phyloP scores from a whole-genome alignment of 2,888 invertebrate species.

The Baccha elongata region DNA sequence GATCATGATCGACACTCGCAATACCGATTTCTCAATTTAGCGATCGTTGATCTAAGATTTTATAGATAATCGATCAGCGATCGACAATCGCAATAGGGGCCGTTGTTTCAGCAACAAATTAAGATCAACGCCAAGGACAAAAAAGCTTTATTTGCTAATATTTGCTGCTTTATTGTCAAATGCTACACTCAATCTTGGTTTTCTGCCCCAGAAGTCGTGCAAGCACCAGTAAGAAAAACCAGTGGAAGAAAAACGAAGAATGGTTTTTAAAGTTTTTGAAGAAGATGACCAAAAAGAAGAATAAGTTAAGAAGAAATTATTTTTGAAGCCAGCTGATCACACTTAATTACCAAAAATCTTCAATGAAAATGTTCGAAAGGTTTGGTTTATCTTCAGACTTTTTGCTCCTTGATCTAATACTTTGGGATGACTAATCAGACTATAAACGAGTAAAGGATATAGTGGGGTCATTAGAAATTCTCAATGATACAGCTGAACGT shows the following conservation, averaged over 20 bases:
- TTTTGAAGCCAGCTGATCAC: constrained; percentile 11
- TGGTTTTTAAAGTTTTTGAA: neutral
- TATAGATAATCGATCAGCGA: too few relatives aligned
- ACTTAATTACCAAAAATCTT: neutral
- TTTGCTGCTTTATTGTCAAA: constrained; percentile 26
- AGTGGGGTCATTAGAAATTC: constrained; percentile 47
- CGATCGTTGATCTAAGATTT: too few relatives aligned
- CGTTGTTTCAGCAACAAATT: constrained; percentile 31
- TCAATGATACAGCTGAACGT: constrained; percentile 47
- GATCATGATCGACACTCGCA: too few relatives aligned
- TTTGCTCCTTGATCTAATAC: too few relatives aligned
- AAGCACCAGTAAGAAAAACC: neutral
- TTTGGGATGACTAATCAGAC: too few relatives aligned
- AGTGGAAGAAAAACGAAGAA: neutral
- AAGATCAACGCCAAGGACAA: constrained; percentile 1
- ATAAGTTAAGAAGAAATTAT: constrained; percentile 31
- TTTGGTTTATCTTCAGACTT: constrained; percentile 18
- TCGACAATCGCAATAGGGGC: too few relatives aligned
- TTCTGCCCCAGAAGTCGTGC: neutral
- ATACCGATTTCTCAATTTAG: too few relatives aligned
- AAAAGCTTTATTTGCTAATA: constrained; percentile 8
- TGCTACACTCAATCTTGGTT: constrained; percentile 10
- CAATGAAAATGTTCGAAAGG: constrained; percentile 16
- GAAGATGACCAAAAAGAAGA: constrained; percentile 4
- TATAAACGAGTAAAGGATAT: constrained; percentile 35